Conservation (phyloP, 2,113 vertebrate genomes). For the Sorex fumeus region DNA sequence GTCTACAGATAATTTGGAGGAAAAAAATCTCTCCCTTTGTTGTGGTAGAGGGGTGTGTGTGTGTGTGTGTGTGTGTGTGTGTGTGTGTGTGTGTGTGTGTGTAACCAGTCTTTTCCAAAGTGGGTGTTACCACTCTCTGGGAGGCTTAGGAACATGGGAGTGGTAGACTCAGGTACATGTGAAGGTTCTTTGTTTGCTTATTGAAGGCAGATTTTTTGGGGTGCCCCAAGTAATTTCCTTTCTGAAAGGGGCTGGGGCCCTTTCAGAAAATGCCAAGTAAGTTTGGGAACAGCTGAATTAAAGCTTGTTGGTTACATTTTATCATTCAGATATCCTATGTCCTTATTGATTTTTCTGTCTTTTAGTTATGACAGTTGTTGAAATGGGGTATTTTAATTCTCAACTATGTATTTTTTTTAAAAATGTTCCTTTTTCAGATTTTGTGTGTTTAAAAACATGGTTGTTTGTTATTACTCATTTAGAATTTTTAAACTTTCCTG, state of each 20-base stretch:
- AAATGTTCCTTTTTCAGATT: not conserved
- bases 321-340: not conserved
- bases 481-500: not conserved
- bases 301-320: not conserved
- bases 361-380: not conserved
- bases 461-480: not conserved
- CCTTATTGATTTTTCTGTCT: not conserved
- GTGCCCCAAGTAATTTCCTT: too few species aligned
- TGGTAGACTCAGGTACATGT: too few species aligned
- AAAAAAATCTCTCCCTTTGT: not conserved
- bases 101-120: too few species aligned
- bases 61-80: not conserved
- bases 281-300: not conserved
- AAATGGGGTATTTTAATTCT: not conserved
- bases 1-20: not conserved
- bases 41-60: not conserved
- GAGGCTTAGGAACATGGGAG: too few species aligned
- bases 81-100: not conserved
- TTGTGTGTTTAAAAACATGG: not conserved
- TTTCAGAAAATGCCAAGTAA: too few species aligned
- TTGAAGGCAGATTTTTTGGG: too few species aligned
- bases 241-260: too few species aligned
- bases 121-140: too few species aligned
- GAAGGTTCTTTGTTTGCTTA: too few species aligned
- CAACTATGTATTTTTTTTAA: rapidly evolving